Evolutionary conservation across 2,797 vertebrate genomes (phyloP).

Genomic region (Xyrichtys novacula): DNA sequence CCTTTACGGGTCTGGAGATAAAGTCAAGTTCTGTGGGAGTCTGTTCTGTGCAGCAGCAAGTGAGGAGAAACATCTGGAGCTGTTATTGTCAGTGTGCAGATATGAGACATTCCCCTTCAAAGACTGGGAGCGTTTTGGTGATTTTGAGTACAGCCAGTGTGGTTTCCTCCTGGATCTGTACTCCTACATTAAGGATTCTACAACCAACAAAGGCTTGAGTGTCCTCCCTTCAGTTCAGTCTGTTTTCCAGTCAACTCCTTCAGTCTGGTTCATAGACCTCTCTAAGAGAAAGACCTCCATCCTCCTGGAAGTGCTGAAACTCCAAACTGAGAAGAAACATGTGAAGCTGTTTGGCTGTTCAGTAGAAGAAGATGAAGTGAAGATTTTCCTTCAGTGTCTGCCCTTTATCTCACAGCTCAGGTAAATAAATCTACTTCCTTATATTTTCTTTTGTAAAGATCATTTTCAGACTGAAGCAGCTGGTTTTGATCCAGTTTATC

Average conservation of each 20-base stretch:
- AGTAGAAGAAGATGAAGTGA: conserved; percentile 48
- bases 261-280: conserved; percentile 35
- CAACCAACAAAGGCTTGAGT: conserved; percentile 4
- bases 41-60: conserved; percentile 38
- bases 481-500: too few species aligned
- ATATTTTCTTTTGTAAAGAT: too few species aligned
- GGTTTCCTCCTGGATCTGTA: conserved; percentile 22
- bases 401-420: conserved; percentile 45
- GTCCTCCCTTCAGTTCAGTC: conserved; percentile 23
- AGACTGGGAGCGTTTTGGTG: background rate
- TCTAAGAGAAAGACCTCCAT: conserved; percentile 49
- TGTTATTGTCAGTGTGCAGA: conserved; percentile 27
- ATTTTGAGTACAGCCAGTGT: background rate
- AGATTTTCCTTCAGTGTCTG: conserved; percentile 42
- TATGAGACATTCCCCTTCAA: conserved; percentile 8
- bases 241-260: conserved; percentile 35
- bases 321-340: conserved; percentile 45
- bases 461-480: too few species aligned
- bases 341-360: conserved; percentile 35
- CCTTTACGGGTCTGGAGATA: accelerated
- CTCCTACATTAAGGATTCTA: conserved; percentile 17
- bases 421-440: too few species aligned
- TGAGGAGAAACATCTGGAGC: conserved; percentile 32
- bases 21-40: conserved; percentile 1
- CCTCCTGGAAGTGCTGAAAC: conserved; percentile 50